phyloP scores from a whole-genome alignment of 2,113 vertebrate species.

The Himantopus leucocephalus region DNA sequence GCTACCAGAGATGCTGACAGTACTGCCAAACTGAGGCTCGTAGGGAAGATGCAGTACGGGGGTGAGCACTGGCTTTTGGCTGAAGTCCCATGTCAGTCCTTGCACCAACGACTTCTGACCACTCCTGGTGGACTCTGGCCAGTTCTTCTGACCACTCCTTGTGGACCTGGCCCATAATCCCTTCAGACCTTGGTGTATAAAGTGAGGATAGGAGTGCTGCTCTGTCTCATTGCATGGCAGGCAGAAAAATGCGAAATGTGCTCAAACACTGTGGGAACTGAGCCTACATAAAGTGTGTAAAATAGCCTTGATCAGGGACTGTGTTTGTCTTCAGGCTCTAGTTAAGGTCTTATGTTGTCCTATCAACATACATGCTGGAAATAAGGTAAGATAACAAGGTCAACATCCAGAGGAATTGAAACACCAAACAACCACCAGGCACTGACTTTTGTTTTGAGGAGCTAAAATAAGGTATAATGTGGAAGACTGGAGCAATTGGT shows the following conservation, averaged over 20 bases:
- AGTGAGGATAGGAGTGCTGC: background rate
- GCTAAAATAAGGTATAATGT: background rate
- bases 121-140: background rate
- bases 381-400: background rate
- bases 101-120: background rate
- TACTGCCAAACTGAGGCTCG: background rate
- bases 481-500: background rate
- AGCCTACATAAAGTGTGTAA: background rate
- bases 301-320: background rate
- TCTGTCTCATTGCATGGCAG: background rate
- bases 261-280: background rate
- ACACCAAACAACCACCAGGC: background rate
- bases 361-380: background rate
- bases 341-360: background rate
- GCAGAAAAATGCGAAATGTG: background rate
- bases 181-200: background rate
- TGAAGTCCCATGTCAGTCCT: background rate
- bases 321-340: background rate
- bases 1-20: background rate
- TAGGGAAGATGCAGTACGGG: background rate
- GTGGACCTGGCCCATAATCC: background rate
- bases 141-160: background rate
- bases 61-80: background rate
- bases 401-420: slow-evolving; percentile 9
- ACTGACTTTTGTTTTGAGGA: background rate